Conservation (phyloP, 1,140 invertebrate species). For the Psilanteris sp. region DNA sequence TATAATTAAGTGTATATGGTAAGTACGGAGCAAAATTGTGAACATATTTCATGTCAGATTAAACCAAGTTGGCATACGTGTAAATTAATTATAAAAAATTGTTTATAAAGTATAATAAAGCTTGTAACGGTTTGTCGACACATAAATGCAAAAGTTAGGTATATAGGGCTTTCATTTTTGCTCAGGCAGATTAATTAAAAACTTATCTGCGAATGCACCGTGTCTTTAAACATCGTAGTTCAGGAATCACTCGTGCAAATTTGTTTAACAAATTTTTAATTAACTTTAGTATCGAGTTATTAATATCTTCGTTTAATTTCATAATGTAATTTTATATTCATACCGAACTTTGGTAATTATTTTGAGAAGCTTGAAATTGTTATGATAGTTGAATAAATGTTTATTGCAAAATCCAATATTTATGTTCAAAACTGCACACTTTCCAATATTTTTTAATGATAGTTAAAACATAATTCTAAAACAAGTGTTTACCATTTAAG, state of each 20-base stretch:
- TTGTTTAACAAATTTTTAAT: conserved; percentile 6
- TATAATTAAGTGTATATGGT: conserved; percentile 19
- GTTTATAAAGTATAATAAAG: conserved; percentile 20
- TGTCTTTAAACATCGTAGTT: no score
- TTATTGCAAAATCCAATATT: no score
- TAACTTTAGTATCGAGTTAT: background rate
- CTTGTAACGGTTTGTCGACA: background rate
- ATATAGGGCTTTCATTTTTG: conserved; percentile 18
- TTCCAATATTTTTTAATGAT: no score
- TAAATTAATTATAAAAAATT: conserved; percentile 39
- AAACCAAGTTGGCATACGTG: conserved; percentile 20
- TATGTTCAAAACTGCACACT: no score
- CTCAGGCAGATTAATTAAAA: conserved; percentile 30
- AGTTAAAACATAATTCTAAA: no score
- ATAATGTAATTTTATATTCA: no score
- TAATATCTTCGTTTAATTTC: no score
- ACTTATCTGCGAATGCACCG: conserved; percentile 8
- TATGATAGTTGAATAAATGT: no score
- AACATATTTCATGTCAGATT: conserved; percentile 43
- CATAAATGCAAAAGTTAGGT: conserved; percentile 7
- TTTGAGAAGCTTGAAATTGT: no score
- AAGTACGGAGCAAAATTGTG: conserved; percentile 40
- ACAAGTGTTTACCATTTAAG: no score
- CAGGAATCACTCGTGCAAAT: background rate
- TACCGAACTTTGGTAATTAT: no score